These are phyloP conservation scores for Platerodrilus igneus DNA, from an alignment of 2,888 invertebrate genomes.

Conservation along the genomic window DNA sequence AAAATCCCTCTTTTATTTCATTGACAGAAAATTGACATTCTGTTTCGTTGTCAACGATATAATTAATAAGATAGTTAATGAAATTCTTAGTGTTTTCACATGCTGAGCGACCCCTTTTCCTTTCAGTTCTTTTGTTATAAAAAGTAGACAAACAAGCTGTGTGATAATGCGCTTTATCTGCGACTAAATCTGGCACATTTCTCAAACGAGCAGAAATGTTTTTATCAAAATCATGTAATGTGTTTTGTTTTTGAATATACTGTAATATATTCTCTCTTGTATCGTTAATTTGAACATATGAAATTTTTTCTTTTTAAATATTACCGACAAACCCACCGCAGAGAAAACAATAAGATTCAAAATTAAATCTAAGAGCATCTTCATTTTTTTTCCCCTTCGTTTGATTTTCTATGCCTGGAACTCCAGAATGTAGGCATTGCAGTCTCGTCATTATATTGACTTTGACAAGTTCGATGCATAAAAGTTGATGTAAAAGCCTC, in stretches of 20 bases:
- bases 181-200: constrained; percentile 29
- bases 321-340: constrained; percentile 25
- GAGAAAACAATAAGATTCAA: constrained; percentile 26
- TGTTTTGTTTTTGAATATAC: constrained; percentile 27
- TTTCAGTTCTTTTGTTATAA: constrained; percentile 29
- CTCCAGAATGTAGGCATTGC: constrained; percentile 23
- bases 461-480: constrained; percentile 26
- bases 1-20: constrained; percentile 29
- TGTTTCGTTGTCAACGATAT: constrained; percentile 28
- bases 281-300: constrained; percentile 28
- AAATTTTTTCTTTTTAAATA: constrained; percentile 21
- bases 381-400: constrained; percentile 19
- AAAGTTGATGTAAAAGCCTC: constrained; percentile 25
- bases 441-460: constrained; percentile 24
- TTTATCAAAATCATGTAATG: constrained; percentile 29
- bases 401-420: constrained; percentile 22
- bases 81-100: constrained; percentile 30
- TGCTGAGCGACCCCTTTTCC: constrained; percentile 29
- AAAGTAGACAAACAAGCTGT: constrained; percentile 31
- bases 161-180: constrained; percentile 30
- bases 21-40: constrained; percentile 31
- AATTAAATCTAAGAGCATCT: constrained; percentile 26
- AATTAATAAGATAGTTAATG: constrained; percentile 30
- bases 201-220: constrained; percentile 26
- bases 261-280: constrained; percentile 30